phyloP scores from a whole-genome alignment of 2,113 vertebrate genomes.

The Anoplopoma fimbria region DNA sequence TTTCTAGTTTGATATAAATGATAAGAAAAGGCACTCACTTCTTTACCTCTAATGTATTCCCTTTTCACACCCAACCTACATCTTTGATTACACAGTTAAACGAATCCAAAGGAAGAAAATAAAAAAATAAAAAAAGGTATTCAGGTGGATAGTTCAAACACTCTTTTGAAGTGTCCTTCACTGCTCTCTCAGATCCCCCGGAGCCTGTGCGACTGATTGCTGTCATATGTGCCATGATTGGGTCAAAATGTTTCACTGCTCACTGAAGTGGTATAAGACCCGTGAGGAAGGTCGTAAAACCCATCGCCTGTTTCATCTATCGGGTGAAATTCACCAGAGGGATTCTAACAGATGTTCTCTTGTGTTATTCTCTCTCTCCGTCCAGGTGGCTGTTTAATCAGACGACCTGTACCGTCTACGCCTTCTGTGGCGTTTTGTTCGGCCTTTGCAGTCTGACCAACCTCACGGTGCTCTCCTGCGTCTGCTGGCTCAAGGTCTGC shows the following conservation, averaged over 20 bases:
- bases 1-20: too few species aligned
- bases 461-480: constrained; percentile 86
- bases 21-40: too few species aligned
- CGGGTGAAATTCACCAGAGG: background rate
- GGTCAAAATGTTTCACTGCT: constrained; percentile 40
- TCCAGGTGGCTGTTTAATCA: constrained; percentile 87
- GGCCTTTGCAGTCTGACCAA: constrained; percentile 89
- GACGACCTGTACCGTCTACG: constrained; percentile 81
- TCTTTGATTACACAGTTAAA: too few species aligned
- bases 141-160: too few species aligned
- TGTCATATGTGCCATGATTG: constrained; percentile 27
- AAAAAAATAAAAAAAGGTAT: too few species aligned
- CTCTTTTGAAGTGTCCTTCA: too few species aligned
- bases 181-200: constrained; percentile 4
- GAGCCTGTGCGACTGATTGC: constrained; percentile 8
- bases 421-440: constrained; percentile 89
- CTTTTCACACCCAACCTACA: too few species aligned
- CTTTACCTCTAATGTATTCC: background rate
- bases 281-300: background rate
- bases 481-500: constrained; percentile 92
- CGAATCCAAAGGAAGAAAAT: too few species aligned
- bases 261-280: background rate
- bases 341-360: background rate
- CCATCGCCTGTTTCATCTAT: constrained; percentile 4
- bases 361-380: constrained; percentile 38